Conservation (phyloP, 2,888 invertebrate genomes). For the Synanthedon formicaeformis region DNA sequence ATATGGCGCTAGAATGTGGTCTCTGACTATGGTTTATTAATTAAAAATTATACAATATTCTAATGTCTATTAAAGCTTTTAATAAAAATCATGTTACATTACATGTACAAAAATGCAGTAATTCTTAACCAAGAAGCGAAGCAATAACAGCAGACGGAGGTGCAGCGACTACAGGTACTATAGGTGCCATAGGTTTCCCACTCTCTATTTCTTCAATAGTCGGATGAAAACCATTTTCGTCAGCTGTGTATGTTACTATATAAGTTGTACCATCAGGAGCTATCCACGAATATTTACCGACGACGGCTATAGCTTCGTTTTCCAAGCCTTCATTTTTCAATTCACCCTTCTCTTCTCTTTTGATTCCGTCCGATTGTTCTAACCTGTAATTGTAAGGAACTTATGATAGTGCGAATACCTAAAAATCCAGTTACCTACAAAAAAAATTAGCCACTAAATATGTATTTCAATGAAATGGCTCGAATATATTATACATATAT, state of each 20-base stretch:
- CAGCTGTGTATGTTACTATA: conserved; percentile 71
- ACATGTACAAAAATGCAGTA: neutral
- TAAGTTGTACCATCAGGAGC: conserved; percentile 71
- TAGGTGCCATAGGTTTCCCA: conserved; percentile 16
- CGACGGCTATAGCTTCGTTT: conserved; percentile 67
- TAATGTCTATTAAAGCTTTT: too few relatives aligned
- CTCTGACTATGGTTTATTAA: too few relatives aligned
- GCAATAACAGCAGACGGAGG: conserved; percentile 45
- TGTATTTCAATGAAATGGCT: too few relatives aligned
- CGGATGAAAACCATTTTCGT: conserved; percentile 64
- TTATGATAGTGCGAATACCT: neutral
- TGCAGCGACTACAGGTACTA: conserved; percentile 6
- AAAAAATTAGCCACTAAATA: neutral
- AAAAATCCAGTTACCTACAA: neutral
- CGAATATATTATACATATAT: too few relatives aligned
- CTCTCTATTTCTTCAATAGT: conserved; percentile 53
- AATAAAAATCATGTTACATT: too few relatives aligned
- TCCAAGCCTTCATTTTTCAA: conserved; percentile 70
- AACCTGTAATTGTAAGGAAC: conserved; percentile 33
- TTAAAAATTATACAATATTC: too few relatives aligned
- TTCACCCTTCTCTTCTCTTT: conserved; percentile 67
- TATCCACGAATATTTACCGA: conserved; percentile 67
- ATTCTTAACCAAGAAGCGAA: conserved; percentile 41
- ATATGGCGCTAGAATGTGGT: too few relatives aligned
- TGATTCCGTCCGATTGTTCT: conserved; percentile 70